Evolutionary conservation across 2,888 invertebrate species (phyloP), one percentile per base, ranked within the genome.

Genomic region (Sthenelais limicola): DNA sequence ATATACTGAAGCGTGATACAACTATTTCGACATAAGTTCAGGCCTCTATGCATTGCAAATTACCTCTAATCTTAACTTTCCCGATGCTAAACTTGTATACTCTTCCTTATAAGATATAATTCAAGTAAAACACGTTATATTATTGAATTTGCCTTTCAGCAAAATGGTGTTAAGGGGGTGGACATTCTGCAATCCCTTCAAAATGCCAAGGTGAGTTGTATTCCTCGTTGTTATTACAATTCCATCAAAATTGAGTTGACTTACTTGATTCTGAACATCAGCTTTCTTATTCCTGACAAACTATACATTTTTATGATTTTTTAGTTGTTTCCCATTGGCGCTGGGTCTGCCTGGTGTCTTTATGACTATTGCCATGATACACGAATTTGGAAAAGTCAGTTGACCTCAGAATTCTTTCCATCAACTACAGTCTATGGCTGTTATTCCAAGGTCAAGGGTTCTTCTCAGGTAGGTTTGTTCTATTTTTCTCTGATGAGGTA

Each of bases 371-470:
- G 62, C 21, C 62, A 62, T 62, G 62, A 62, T 43, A 24, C 43
- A 7, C 62, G 62, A 15, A 24, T 62, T 43, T 62, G 62, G 62
- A 62, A 62, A 24, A 43, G 62, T 38, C 62, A 62, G 9, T 5
- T 62, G 38, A 38, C 62, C 38, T 38, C 38, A 15, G 38, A 62
- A 28, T 43, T 38, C 21, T 7, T 12, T 24, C 24, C 43, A n/a
- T 28, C 47, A 5, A 18, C 48, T 18, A 67, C 30, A 1, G 12
- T 67, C 9, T 67, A 67, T 67, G 67, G 67, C 28, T 67, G 67
- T 43, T 67, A 28, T 30, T 48, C 47, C 49, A 67, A 67, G 48
- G 67, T 67, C 28, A 67, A 67, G n/a, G 67, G 67, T 9, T 67
- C 67, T 15, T 67, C 67, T 15, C 67, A 67, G 30, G 67, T 66